These are phyloP conservation scores for Melanotaenia parkinsoni DNA, from an alignment of 2,797 vertebrate species.

Conservation along the genomic window DNA sequence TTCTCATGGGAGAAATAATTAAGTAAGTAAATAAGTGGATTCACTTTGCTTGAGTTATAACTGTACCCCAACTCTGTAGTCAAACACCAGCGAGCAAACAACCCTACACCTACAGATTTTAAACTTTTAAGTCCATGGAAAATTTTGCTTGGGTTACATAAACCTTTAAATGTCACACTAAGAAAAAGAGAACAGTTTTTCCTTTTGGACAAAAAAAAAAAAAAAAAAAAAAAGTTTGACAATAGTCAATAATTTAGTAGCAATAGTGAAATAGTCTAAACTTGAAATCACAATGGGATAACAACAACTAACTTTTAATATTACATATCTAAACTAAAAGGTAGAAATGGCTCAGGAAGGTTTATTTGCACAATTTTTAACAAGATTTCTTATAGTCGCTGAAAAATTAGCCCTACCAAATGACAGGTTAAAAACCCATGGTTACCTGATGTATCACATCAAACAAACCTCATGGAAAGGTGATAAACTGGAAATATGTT, in stretches of 20 bases:
- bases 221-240: neutral
- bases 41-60: neutral
- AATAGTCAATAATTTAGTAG: neutral
- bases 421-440: too few species aligned
- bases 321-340: too few species aligned
- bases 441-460: neutral
- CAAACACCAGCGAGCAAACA: neutral
- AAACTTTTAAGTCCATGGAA: neutral
- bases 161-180: neutral
- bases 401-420: too few species aligned
- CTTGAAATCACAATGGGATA: too few species aligned
- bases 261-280: too few species aligned
- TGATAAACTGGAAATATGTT: neutral
- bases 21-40: neutral
- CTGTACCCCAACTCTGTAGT: neutral
- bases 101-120: neutral
- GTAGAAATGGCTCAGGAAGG: too few species aligned
- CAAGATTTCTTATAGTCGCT: too few species aligned
- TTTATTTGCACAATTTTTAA: too few species aligned
- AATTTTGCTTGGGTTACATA: neutral
- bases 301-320: too few species aligned
- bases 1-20: too few species aligned
- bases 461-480: neutral
- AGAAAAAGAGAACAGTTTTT: neutral
- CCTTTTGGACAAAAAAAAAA: too few species aligned